Evolutionary conservation across 2,888 invertebrate genomes (phyloP), one percentile per base, ranked within the genome.

Genomic region (Hyposoter dolosus): DNA sequence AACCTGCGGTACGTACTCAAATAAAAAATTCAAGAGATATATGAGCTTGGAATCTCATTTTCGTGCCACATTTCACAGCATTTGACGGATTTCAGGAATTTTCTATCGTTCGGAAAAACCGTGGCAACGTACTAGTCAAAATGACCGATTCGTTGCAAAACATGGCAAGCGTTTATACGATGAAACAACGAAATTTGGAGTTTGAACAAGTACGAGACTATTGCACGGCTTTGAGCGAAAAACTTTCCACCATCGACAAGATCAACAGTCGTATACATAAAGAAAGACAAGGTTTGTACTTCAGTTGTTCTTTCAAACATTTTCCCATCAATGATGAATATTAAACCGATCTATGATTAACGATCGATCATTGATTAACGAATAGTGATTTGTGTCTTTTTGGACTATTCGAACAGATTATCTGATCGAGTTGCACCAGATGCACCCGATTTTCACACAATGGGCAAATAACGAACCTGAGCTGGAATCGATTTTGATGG

Each of bases 161-260:
- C 90, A 93, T 96, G 87, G 94, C 95, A 10, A 94, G 94, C 63
- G 94, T 95, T 60, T 95, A 95, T 82, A 94, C 95, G 88, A 94
- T 95, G 89, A 96, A 96, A 91, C 95, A 95, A 85, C 95, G 95
- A 76, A 94, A 95, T 87, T 94, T 95, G 17, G 96, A 97, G 92
- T 96, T 96, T 91, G 96, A 96, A 84, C 95, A 95, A 89, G 95
- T 96, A 88, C 95, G 95, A 88, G 95, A 95, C 69, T 97, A 97
- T 91, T 95, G 96, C 85, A 94, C 93, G 74, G 94, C 94, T 23
- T 93, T 97, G 82, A 94, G 95, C 10, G 96, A 96, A 88, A 97
- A 96, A 91, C 93, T 97, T 45, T 92, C 93, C 0, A 95, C 95
- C 12, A 95, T 97, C 84, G 96, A 96, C 89, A 95, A 96, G 90